phyloP scores from a whole-genome alignment of 2,113 vertebrate species.

The Pluvianellus socialis region DNA sequence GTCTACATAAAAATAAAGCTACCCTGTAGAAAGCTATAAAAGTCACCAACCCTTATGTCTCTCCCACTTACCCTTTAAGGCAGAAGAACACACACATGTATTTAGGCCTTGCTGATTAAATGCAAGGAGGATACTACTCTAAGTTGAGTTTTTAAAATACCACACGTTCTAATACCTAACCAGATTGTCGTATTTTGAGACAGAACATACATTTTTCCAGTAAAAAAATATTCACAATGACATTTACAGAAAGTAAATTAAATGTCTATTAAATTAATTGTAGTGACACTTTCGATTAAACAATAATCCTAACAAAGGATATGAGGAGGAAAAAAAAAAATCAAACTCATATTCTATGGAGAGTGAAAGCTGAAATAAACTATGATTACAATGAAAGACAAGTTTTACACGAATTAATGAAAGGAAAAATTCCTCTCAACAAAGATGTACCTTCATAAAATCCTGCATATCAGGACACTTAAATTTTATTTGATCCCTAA shows the following conservation, averaged over 20 bases:
- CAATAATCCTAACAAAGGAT: neutral
- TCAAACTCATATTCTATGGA: neutral
- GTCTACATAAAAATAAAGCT: neutral
- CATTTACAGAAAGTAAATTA: neutral
- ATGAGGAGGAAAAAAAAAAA: neutral
- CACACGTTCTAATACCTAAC: neutral
- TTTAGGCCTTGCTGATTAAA: neutral
- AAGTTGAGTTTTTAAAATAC: neutral
- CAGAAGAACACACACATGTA: neutral
- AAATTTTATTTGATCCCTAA: constrained; percentile 78
- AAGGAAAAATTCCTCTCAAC: constrained; percentile 73
- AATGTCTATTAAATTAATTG: neutral
- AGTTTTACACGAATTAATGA: constrained; percentile 75
- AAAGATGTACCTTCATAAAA: constrained; percentile 76
- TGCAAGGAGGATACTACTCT: neutral
- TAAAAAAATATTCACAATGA: neutral
- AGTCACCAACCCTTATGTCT: neutral
- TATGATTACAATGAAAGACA: constrained; percentile 52
- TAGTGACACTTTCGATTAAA: neutral
- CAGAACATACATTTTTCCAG: neutral
- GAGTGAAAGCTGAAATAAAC: constrained; percentile 43
- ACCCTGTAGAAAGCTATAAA: neutral
- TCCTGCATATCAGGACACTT: constrained; percentile 69
- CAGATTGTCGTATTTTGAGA: neutral
- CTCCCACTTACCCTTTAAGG: neutral